Evolutionary conservation across 2,888 invertebrate genomes (phyloP), one percentile per base, ranked within the genome.

Genomic region (Pyrochroa serraticornis): DNA sequence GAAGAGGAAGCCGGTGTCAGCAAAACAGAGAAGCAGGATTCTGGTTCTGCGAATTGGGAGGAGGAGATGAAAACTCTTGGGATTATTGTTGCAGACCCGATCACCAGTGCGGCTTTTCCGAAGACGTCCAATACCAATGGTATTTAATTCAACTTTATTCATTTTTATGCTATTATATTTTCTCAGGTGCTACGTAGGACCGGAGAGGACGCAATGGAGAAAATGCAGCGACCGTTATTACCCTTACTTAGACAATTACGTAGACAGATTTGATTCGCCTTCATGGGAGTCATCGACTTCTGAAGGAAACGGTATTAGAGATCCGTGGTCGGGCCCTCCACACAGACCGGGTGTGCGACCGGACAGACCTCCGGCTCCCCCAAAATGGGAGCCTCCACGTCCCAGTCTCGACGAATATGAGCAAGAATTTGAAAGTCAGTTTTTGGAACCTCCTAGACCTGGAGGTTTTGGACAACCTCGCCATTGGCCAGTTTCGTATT

Each of bases 1-100:
- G 87, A 33, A 76, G 83, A 3, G 91, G 89, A 1, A 78, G 81
- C 0, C 74, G 77, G 6, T 93, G 93, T 68, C 85, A 87, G 22
- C 87, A 88, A 76, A 92, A 93, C 75, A 79, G 83, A 3, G 82
- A 91, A 7, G 88, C 87, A 0, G 92, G 92, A 0, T 92, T 93
- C 71, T 93, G 92, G 88, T 90, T 88, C 9, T 93, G 93, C 67
- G 91, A 93, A 68, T 84, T 90, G 0, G 92, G 92, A 64, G 88
- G 87, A 0, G 82, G 84, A 0, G 87, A 86, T 67, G 76, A 81
- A 66, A 88, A 87, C 6, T 83, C 87, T 1, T 93, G 93, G 93
- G 93, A 93, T 73, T 93, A 93, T 71, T 93, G 93, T 72, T 93
- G 93, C 70, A 84, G 90, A 22, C 89, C 92, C 0, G 87, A 87